Conservation (phyloP, 2,888 invertebrate species). For the Heliconius sara region DNA sequence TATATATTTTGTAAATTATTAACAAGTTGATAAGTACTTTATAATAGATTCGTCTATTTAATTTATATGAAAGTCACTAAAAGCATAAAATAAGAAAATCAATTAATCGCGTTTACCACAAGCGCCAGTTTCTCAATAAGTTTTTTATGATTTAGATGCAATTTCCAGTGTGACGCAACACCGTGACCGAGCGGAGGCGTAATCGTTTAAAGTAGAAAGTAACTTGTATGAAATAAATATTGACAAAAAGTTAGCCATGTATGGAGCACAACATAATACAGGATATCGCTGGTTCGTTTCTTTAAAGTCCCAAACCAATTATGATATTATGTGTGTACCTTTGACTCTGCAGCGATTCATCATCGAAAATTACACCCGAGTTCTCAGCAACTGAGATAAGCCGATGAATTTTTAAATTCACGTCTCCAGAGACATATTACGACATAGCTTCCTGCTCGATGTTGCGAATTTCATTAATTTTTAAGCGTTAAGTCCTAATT, state of each 20-base stretch:
- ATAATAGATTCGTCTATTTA: not conserved
- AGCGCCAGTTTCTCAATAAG: constrained; percentile 27
- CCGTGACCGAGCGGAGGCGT: constrained; percentile 42
- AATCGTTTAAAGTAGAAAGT: constrained; percentile 61
- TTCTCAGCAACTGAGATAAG: constrained; percentile 47
- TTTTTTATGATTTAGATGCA: constrained; percentile 26
- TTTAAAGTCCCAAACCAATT: constrained; percentile 75
- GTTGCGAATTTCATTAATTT: constrained; percentile 38
- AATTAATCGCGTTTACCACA: not conserved
- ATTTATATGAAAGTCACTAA: not conserved
- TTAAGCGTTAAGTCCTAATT: constrained; percentile 4
- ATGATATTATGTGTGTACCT: constrained; percentile 74
- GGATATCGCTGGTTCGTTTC: constrained; percentile 66
- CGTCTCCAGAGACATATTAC: constrained; percentile 41
- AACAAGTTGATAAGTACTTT: not conserved
- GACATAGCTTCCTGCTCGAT: constrained; percentile 32
- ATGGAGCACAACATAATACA: constrained; percentile 67
- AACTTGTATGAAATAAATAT: constrained; percentile 58
- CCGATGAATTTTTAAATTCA: constrained; percentile 50
- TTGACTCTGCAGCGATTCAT: constrained; percentile 65
- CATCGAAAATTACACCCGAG: constrained; percentile 62
- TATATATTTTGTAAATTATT: not conserved
- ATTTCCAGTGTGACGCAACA: constrained; percentile 42
- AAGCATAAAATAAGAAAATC: not conserved
- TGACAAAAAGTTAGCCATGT: constrained; percentile 73